Conservation (phyloP, 2,797 vertebrate genomes). For the Tokudaia tokunoshimensis region DNA sequence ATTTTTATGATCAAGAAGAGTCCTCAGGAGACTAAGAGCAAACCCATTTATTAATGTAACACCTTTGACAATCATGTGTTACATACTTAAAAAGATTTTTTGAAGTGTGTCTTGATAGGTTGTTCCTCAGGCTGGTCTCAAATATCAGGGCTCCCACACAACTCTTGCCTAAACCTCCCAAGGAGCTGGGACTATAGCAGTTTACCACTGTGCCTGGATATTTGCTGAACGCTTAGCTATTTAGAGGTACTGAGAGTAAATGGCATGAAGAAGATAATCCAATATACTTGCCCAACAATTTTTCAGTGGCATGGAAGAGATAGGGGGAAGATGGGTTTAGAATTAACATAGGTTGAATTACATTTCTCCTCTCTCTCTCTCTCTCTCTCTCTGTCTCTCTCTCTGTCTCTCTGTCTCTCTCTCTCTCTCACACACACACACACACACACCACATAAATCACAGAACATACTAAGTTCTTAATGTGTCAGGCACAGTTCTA, state of each 20-base stretch:
- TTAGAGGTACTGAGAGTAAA: slow-evolving; percentile 46
- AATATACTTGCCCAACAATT: not conserved
- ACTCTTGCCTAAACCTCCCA: not conserved
- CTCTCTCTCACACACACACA: not conserved
- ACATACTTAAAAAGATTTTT: not conserved
- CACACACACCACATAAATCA: not conserved
- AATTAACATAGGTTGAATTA: slow-evolving; percentile 15
- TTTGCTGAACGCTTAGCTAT: slow-evolving; percentile 30
- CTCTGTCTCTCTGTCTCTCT: too few relatives aligned
- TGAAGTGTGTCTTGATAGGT: not conserved
- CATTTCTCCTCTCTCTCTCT: not conserved
- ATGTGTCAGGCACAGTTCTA: slow-evolving; percentile 51
- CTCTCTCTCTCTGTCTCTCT: too few relatives aligned
- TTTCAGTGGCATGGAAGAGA: slow-evolving; percentile 1
- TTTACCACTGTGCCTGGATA: not conserved
- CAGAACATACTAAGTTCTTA: slow-evolving; percentile 8
- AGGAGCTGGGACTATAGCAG: not conserved
- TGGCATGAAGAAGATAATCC: not conserved
- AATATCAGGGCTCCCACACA: not conserved
- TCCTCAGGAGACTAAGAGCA: slow-evolving; percentile 58
- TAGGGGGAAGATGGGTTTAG: not conserved
- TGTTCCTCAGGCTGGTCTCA: not conserved
- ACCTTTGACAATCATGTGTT: not conserved
- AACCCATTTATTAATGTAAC: slow-evolving; percentile 49
- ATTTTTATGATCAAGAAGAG: slow-evolving; percentile 52